Conservation (phyloP, 2,113 vertebrate genomes). For the Leptobrachium leishanense region DNA sequence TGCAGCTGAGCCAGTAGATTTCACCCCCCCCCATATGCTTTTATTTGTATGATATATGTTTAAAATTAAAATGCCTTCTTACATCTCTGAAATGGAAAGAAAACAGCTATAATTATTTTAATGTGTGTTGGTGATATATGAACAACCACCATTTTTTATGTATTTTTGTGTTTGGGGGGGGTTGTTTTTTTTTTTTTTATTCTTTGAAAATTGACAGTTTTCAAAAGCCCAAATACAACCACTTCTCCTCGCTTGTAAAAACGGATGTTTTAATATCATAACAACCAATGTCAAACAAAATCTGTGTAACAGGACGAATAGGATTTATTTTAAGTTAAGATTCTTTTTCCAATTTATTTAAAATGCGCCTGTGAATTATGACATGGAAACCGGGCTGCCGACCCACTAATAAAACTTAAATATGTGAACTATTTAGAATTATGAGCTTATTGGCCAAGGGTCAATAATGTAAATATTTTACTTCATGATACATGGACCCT, state of each 20-base stretch:
- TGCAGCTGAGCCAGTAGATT: slow-evolving; percentile 29
- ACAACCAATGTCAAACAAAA: slow-evolving; percentile 13
- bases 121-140: background rate
- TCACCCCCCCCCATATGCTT: background rate
- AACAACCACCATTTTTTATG: too few relatives aligned
- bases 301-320: slow-evolving; percentile 21
- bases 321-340: slow-evolving; percentile 34
- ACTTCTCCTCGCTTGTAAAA: slow-evolving; percentile 43
- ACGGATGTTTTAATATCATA: slow-evolving; percentile 14
- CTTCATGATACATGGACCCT: slow-evolving; percentile 24
- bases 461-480: slow-evolving; percentile 42
- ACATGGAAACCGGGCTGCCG: slow-evolving; percentile 30
- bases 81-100: slow-evolving; percentile 3
- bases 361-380: slow-evolving; percentile 31
- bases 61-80: background rate
- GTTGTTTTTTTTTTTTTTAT: too few relatives aligned
- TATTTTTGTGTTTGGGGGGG: too few relatives aligned
- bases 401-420: slow-evolving; percentile 42
- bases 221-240: slow-evolving; percentile 7
- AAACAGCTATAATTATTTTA: background rate
- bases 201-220: background rate
- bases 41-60: background rate
- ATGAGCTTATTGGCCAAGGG: slow-evolving; percentile 26
- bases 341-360: slow-evolving; percentile 40
- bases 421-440: slow-evolving; percentile 41